Conservation (phyloP, 2,797 vertebrate genomes). For the Carduelis carduelis region DNA sequence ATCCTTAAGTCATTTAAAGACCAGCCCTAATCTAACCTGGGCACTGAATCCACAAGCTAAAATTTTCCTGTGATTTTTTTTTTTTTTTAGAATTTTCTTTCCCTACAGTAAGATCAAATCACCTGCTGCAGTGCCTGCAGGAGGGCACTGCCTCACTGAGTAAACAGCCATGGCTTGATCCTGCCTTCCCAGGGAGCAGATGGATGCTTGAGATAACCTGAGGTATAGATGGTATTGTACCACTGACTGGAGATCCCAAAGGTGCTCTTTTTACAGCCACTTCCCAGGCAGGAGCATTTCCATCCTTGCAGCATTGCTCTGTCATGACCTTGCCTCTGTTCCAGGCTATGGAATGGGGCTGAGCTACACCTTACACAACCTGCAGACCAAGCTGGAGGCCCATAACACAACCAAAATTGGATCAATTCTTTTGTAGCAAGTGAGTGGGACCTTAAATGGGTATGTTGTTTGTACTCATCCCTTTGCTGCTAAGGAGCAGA, state of each 20-base stretch:
- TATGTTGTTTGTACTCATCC: slow-evolving; percentile 12
- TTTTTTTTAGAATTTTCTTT: neutral
- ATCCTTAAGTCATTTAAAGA: neutral
- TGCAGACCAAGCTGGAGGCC: neutral
- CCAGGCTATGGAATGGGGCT: neutral
- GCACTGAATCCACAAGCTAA: neutral
- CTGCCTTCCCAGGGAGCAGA: fast-evolving
- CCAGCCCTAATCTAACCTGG: neutral
- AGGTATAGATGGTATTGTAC: neutral
- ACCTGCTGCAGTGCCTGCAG: neutral
- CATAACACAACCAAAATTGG: neutral
- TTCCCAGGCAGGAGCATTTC: neutral
- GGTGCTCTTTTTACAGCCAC: neutral
- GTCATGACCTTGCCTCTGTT: neutral
- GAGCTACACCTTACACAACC: neutral
- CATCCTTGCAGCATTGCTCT: neutral
- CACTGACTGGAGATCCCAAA: neutral
- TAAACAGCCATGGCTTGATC: neutral
- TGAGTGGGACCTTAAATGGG: neutral
- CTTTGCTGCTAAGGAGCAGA: slow-evolving; percentile 36
- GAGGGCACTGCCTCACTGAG: neutral
- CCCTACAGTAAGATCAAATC: neutral
- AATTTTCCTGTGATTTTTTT: neutral
- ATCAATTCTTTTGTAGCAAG: neutral
- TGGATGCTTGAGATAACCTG: neutral